Evolutionary conservation across 2,797 vertebrate species (phyloP).

Genomic region (Alexandromys oeconomus): DNA sequence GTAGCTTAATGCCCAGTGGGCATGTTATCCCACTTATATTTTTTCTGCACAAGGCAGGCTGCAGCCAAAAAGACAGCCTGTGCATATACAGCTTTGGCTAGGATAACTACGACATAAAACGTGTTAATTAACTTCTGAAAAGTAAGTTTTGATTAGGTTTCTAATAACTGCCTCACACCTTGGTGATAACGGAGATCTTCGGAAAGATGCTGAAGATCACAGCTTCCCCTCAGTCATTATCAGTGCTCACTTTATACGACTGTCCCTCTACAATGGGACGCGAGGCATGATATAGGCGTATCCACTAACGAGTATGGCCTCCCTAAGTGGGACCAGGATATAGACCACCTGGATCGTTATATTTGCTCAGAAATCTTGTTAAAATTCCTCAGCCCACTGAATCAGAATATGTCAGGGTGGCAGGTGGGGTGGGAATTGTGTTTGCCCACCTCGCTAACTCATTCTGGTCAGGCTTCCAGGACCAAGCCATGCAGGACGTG

Average conservation of each 20-base stretch:
- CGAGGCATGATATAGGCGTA: background rate
- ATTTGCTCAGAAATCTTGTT: slow-evolving; percentile 11
- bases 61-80: slow-evolving; percentile 78
- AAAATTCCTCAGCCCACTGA: background rate
- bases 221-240: slow-evolving; percentile 58
- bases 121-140: slow-evolving; percentile 79
- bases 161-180: slow-evolving; percentile 71
- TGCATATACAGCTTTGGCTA: slow-evolving; percentile 74
- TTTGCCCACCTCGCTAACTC: background rate
- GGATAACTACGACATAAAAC: slow-evolving; percentile 79
- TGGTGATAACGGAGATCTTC: slow-evolving; percentile 49
- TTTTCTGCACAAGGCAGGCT: slow-evolving; percentile 67
- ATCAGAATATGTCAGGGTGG: background rate
- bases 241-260: background rate
- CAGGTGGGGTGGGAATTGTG: background rate
- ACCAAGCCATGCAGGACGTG: background rate
- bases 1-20: slow-evolving; percentile 59
- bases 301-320: background rate
- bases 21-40: slow-evolving; percentile 71
- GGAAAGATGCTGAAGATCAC: slow-evolving; percentile 47
- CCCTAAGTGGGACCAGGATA: slow-evolving; percentile 18
- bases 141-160: slow-evolving; percentile 82
- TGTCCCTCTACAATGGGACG: background rate
- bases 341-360: background rate
- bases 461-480: background rate